phyloP scores from a whole-genome alignment of 2,888 invertebrate genomes.

The Drosophila ezoana region DNA sequence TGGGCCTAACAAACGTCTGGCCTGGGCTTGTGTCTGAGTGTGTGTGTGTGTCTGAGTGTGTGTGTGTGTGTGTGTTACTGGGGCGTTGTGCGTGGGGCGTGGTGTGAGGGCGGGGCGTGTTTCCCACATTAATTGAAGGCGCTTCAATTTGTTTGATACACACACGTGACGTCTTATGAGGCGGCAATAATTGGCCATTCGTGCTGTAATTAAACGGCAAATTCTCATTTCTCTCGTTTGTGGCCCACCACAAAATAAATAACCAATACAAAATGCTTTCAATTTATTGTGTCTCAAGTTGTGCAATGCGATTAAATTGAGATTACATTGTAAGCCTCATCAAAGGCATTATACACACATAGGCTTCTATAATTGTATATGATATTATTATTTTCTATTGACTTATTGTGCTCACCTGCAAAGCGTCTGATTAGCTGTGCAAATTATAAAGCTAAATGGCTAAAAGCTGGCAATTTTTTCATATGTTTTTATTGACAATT shows the following conservation, averaged over 20 bases:
- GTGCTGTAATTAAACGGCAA: conserved; percentile 59
- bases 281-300: conserved; percentile 10
- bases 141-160: conserved; percentile 38
- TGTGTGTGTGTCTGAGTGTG: conserved; percentile 4
- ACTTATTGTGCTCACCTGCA: too few species aligned
- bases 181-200: conserved; percentile 71
- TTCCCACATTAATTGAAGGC: conserved; percentile 43
- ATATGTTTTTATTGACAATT: too few species aligned
- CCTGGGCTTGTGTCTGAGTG: background rate
- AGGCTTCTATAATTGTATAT: background rate
- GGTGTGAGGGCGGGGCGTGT: background rate
- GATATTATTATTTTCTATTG: background rate
- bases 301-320: conserved; percentile 26
- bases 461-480: too few species aligned
- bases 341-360: background rate
- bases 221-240: conserved; percentile 18
- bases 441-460: too few species aligned
- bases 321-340: conserved; percentile 19
- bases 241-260: conserved; percentile 1
- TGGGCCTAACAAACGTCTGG: conserved; percentile 9
- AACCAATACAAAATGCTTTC: conserved; percentile 1
- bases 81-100: too few species aligned
- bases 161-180: conserved; percentile 68
- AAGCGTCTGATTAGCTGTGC: too few species aligned
- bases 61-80: background rate